Base-by-base conservation (phyloP, 2,113 vertebrate species). In the Elachura formosa region DNA sequence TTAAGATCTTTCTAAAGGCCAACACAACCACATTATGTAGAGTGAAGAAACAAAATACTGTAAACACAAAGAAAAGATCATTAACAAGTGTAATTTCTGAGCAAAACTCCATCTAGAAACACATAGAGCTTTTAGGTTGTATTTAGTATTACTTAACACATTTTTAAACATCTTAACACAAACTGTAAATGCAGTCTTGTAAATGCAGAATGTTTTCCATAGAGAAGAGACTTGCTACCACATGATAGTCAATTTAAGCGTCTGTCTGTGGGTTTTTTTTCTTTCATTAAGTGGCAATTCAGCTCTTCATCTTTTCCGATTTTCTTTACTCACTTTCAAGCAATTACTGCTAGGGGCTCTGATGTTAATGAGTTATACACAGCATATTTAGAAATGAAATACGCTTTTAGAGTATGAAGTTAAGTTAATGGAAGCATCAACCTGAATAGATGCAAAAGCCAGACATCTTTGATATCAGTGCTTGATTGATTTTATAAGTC, bases 281-380 rank as follows among this genome's bases (percentile, higher is more conserved):
- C 94, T 97, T 98, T 97, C 98, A 98, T 98, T 98, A 97, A 97
- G 96, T 97, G 91, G 95, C 96, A 97, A 98, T 98, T 98, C 97
- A 97, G 94, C 97, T 97, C 96, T 97, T 98, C 97, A 97, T 97
- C 95, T 97, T 96, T 96, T 84, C 86, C 33, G 84, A 97, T 98
- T 97, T 97, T 97, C 97, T 98, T 97, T 97, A 96, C 96, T 98
- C 96, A 96, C 97, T 98, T 96, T 97, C 96, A 98, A 79, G 97
- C 96, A 98, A 98, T 98, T 98, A 98, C 97, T 96, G 96, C 95
- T 94, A 84, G 97, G 91, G 92, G 97, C 97, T 98, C 97, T 97
- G 93, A 98, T 98, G 97, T 97, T 98, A 98, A 98, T 98, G 97
- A 98, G 97, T 97, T 97, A 95, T 96, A 96, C 96, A 96, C 95